Conservation (phyloP, 2,888 invertebrate species). For the Aromia moschata region DNA sequence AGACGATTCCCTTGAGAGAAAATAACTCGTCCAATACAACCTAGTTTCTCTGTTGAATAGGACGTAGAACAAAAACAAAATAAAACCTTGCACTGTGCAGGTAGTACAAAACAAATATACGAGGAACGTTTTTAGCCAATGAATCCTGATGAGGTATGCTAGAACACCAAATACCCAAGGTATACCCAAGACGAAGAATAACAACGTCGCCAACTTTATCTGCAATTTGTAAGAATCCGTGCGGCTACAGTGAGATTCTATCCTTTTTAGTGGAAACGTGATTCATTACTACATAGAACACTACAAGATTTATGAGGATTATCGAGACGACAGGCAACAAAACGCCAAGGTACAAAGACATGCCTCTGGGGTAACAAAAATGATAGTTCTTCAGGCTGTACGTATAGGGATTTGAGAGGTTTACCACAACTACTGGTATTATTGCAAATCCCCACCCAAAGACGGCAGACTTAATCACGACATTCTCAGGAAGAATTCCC, state of each 20-base stretch:
- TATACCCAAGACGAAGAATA: slow-evolving; percentile 70
- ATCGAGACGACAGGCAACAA: slow-evolving; percentile 67
- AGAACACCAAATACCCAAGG: slow-evolving; percentile 71
- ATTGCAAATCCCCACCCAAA: slow-evolving; percentile 73
- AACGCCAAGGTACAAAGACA: slow-evolving; percentile 67
- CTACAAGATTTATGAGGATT: slow-evolving; percentile 66
- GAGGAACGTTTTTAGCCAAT: slow-evolving; percentile 49
- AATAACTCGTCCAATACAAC: slow-evolving; percentile 62
- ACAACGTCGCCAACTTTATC: slow-evolving; percentile 67
- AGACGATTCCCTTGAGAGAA: neutral
- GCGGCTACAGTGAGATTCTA: slow-evolving; percentile 52
- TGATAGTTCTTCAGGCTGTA: slow-evolving; percentile 64
- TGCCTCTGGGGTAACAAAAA: slow-evolving; percentile 68
- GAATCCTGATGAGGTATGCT: slow-evolving; percentile 56
- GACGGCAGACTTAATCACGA: slow-evolving; percentile 69
- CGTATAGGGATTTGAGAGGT: slow-evolving; percentile 62
- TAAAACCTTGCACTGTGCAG: slow-evolving; percentile 69
- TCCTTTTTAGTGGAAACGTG: slow-evolving; percentile 60
- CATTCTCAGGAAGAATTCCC: slow-evolving; percentile 68
- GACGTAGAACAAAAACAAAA: slow-evolving; percentile 71
- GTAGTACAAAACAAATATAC: slow-evolving; percentile 67
- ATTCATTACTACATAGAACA: slow-evolving; percentile 69
- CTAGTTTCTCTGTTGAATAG: slow-evolving; percentile 69
- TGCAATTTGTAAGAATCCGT: slow-evolving; percentile 66
- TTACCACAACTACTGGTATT: slow-evolving; percentile 66